phyloP scores from a whole-genome alignment of 2,113 vertebrate genomes.

The Zingel zingel region DNA sequence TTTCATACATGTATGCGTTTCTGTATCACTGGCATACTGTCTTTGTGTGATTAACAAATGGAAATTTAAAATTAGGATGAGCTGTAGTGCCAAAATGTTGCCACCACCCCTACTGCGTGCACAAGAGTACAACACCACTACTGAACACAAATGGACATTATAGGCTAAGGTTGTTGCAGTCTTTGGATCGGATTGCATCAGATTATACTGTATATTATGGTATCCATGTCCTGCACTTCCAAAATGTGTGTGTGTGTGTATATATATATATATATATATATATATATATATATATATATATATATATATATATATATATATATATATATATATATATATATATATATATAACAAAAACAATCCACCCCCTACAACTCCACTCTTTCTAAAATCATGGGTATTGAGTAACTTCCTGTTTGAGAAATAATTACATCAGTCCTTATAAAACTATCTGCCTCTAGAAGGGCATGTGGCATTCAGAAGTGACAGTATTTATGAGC shows the following conservation, averaged over 20 bases:
- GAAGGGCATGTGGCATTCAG: background rate
- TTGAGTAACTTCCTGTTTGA: constrained; percentile 35
- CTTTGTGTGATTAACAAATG: background rate
- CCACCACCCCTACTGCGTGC: constrained; percentile 10
- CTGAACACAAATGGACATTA: background rate
- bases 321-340: too few relatives aligned
- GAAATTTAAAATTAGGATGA: constrained; percentile 2
- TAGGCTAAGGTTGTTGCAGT: background rate
- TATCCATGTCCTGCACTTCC: too few relatives aligned
- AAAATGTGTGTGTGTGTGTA: background rate
- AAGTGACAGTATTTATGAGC: background rate
- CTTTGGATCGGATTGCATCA: background rate
- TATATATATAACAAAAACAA: too few relatives aligned
- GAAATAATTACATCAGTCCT: background rate
- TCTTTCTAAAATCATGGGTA: background rate
- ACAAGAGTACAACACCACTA: background rate
- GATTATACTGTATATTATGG: background rate
- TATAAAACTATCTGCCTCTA: background rate
- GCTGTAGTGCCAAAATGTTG: background rate
- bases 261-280: too few relatives aligned
- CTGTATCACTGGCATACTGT: fast-evolving
- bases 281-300: too few relatives aligned
- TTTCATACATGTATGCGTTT: background rate
- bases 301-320: too few relatives aligned
- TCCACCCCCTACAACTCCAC: background rate